phyloP scores from a whole-genome alignment of 2,888 invertebrate genomes.

The Megamerina dolium region DNA sequence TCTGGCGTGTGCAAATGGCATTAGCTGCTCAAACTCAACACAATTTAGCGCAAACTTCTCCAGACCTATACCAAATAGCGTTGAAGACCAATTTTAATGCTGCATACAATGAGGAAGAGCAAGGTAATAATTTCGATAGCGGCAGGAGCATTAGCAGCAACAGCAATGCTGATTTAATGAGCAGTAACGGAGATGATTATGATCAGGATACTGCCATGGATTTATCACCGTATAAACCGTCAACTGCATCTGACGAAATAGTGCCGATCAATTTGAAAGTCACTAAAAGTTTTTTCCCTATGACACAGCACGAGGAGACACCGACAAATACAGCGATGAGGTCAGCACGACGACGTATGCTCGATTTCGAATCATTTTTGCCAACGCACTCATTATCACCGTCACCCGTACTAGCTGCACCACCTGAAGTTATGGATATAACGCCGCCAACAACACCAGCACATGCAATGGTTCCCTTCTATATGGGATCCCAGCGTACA shows the following conservation, averaged over 20 bases:
- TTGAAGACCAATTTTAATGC: conserved; percentile 26
- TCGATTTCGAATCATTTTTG: conserved; percentile 61
- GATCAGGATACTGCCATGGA: conserved; percentile 41
- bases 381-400: conserved; percentile 31
- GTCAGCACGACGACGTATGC: conserved; percentile 63
- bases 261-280: conserved; percentile 30
- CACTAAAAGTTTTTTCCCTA: too few relatives aligned
- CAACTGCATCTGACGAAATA: conserved; percentile 35
- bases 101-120: too few relatives aligned
- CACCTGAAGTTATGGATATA: background rate
- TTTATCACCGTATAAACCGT: conserved; percentile 43
- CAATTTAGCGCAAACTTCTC: conserved; percentile 44
- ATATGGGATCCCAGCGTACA: background rate
- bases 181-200: conserved; percentile 32
- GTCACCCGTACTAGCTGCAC: conserved; percentile 29
- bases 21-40: conserved; percentile 48
- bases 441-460: background rate
- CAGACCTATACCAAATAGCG: conserved; percentile 35
- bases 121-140: too few relatives aligned
- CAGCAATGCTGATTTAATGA: too few relatives aligned
- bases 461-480: background rate
- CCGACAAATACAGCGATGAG: conserved; percentile 34
- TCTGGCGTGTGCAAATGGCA: conserved; percentile 48
- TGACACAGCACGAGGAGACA: conserved; percentile 38
- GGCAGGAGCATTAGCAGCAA: too few relatives aligned